Base-by-base conservation (phyloP, 2,113 vertebrate genomes). In the Charina bottae region DNA sequence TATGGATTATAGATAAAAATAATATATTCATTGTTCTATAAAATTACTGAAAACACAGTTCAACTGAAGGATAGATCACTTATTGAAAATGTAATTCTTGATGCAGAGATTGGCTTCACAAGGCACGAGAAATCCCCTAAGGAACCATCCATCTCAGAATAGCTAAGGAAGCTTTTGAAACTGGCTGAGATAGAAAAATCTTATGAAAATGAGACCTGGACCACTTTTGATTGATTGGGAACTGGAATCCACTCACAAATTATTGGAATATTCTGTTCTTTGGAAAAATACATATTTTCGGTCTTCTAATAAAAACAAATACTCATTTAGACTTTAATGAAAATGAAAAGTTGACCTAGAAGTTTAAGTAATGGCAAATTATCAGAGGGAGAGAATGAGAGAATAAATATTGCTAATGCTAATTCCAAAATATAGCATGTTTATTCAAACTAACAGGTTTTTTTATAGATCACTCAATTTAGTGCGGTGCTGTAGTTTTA, bases 201-300 rank as follows among this genome's bases (percentile, higher is more conserved):
- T 92, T 92, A 88, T 84, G 59, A 91, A 53, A 91, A 91, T 54
- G 54, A 92, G 86, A 83, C 13, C 19, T 62, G 68, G 42, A 60
- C 72, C 42, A 6, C 7, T 64, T 54, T 37, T 89, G 91, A 89
- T 64, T 49, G 87, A 54, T 53, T 28, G 72, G 37, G 24, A 89
- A 92, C 28, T 84, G n/a, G 72, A 92, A 92, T 92, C 56, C 62
- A 87, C 56, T 87, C 90, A 89, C 89, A 89, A 83, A 85, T 92
- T 92, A 85, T 55, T 89, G 19, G 72, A 55, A 88, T 84, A 89
- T n/a, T 62, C 87, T 54, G 46, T 83, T 19, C 78, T 89, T 89
- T 92, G 78, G 88, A 92, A 21, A 56, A 92, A 60, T 54, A 60
- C 62, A 46, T 84, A 92, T 88, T 83, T 92, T 58, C 28, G 84